Evolutionary conservation across 1,140 invertebrate genomes (phyloP).

Genomic region (Leptinotarsa undecemlineata): DNA sequence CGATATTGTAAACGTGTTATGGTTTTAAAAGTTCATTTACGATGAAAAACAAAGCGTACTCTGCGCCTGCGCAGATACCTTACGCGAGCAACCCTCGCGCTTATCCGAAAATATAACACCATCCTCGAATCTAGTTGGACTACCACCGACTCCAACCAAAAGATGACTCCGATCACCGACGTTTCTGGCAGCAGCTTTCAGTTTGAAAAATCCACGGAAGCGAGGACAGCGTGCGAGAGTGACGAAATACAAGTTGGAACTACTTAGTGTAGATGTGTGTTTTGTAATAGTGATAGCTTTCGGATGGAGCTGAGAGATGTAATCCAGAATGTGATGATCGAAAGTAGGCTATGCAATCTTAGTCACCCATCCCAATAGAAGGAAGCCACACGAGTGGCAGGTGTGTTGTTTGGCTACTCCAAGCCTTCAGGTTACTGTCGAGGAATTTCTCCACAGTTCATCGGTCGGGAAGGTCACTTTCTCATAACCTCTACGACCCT

Average conservation of each 20-base stretch:
- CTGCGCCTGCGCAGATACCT: not conserved
- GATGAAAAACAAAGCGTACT: slow-evolving; percentile 26
- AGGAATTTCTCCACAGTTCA: not conserved
- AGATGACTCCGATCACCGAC: slow-evolving; percentile 17
- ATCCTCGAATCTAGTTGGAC: slow-evolving; percentile 7
- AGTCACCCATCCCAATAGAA: slow-evolving; percentile 34
- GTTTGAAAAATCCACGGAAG: slow-evolving; percentile 4
- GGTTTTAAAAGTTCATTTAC: slow-evolving; percentile 36
- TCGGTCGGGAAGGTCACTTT: not conserved
- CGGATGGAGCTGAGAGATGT: slow-evolving; percentile 22
- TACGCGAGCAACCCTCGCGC: slow-evolving; percentile 33
- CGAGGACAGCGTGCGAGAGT: not conserved
- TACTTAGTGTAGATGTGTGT: slow-evolving; percentile 24
- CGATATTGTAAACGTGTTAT: slow-evolving; percentile 30
- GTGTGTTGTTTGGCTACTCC: slow-evolving; percentile 12
- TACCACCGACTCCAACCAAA: not conserved
- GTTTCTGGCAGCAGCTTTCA: slow-evolving; percentile 16
- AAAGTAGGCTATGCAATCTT: slow-evolving; percentile 40
- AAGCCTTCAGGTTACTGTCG: not conserved
- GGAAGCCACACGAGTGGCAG: slow-evolving; percentile 27
- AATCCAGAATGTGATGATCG: slow-evolving; percentile 34
- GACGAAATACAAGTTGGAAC: slow-evolving; percentile 10
- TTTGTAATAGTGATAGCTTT: slow-evolving; percentile 16
- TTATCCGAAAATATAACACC: not conserved
- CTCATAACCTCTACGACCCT: not conserved